A percentile compares a stretch with the other conserved stretches of the same genome.
Evolutionary conservation across 2,888 invertebrate species (phyloP).

Genomic region (Caenorhabditis virilis): DNA sequence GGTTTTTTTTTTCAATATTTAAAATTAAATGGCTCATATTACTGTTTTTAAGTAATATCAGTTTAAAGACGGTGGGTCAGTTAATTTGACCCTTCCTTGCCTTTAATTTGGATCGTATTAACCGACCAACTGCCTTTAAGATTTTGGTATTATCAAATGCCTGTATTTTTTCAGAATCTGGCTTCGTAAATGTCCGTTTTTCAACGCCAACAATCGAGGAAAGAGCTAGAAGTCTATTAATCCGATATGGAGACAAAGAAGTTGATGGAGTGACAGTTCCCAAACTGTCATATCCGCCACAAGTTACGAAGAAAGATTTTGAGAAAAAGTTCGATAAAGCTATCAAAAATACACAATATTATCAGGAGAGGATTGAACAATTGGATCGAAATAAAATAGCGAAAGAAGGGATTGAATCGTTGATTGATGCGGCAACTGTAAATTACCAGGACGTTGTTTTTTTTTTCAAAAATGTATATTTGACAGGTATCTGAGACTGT

Average conservation of each 20-base stretch:
- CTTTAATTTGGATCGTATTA: too few relatives aligned
- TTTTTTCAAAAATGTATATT: conserved; percentile 3
- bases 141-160: too few relatives aligned
- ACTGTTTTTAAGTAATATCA: too few relatives aligned
- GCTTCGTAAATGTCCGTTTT: conserved; percentile 43
- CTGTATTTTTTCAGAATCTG: conserved; percentile 5
- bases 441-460: conserved; percentile 2
- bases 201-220: conserved; percentile 31
- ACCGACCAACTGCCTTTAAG: too few relatives aligned
- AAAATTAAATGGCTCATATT: too few relatives aligned
- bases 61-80: too few relatives aligned
- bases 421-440: conserved; percentile 39
- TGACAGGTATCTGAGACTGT: conserved; percentile 16
- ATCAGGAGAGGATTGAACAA: conserved; percentile 31
- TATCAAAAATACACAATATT: conserved; percentile 37
- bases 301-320: conserved; percentile 10
- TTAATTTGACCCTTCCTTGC: too few relatives aligned
- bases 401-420: conserved; percentile 39
- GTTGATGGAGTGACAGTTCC: too few relatives aligned
- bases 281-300: conserved; percentile 19
- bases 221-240: conserved; percentile 21
- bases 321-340: conserved; percentile 41
- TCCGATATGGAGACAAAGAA: conserved; percentile 25
- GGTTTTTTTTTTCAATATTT: too few relatives aligned
- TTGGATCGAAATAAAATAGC: conserved; percentile 30